Evolutionary conservation across 2,888 invertebrate genomes (phyloP).

Genomic region (Prosapia bicincta): DNA sequence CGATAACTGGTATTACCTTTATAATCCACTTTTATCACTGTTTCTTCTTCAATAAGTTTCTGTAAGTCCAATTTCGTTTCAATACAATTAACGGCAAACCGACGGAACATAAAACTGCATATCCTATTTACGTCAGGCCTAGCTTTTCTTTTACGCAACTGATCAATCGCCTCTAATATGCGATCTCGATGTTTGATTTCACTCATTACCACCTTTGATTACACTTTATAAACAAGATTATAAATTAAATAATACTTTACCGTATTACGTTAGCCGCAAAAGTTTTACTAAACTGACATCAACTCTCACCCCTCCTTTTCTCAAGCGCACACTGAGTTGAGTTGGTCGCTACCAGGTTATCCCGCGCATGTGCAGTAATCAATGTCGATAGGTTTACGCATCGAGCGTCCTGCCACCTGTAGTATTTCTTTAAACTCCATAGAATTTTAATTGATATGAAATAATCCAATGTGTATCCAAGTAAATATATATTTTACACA

Average conservation of each 20-base stretch:
- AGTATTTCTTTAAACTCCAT: neutral
- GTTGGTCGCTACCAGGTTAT: neutral
- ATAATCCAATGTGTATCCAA: neutral
- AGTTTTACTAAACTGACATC: neutral
- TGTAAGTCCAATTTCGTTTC: constrained; percentile 70
- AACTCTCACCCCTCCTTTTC: neutral
- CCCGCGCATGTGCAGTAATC: constrained; percentile 25
- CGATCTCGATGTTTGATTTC: constrained; percentile 66
- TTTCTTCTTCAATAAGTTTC: constrained; percentile 68
- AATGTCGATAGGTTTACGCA: constrained; percentile 18
- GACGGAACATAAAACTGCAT: constrained; percentile 73
- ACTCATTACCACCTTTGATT: constrained; percentile 46
- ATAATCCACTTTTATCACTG: constrained; percentile 78
- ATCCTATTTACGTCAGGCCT: constrained; percentile 80
- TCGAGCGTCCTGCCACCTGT: neutral
- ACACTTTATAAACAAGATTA: constrained; percentile 3
- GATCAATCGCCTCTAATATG: constrained; percentile 81
- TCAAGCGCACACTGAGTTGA: constrained; percentile 23
- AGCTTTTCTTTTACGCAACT: constrained; percentile 76
- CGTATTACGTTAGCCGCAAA: neutral
- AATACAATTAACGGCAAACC: constrained; percentile 64
- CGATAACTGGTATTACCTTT: constrained; percentile 84
- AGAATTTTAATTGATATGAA: neutral
- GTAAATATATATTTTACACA: too few species aligned
- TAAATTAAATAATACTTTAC: neutral